Evolutionary conservation across 2,797 vertebrate genomes (phyloP).

Genomic region (Enteromius mattozi): DNA sequence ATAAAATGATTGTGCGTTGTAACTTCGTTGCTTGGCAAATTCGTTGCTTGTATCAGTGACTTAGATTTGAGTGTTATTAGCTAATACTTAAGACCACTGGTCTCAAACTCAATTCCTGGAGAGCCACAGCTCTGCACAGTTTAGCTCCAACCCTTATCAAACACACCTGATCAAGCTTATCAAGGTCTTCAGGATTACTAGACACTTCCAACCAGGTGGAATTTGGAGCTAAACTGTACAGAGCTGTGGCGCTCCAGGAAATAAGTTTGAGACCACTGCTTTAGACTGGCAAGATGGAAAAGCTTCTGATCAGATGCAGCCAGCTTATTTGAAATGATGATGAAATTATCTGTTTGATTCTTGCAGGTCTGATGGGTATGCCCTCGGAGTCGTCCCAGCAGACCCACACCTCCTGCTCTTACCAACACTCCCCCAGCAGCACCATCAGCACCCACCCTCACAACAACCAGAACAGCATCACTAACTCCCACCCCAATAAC

Average conservation of each 20-base stretch:
- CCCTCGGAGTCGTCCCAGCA: conserved; percentile 88
- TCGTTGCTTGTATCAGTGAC: not conserved
- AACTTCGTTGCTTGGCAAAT: too few species aligned
- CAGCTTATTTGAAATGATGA: not conserved
- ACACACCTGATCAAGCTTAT: too few species aligned
- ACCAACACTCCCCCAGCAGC: conserved; percentile 90
- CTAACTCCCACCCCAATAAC: conserved; percentile 86
- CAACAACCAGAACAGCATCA: conserved; percentile 84
- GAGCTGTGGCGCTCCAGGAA: too few species aligned
- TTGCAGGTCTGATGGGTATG: conserved; percentile 87
- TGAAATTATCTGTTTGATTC: conserved; percentile 40
- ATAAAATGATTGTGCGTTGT: not conserved
- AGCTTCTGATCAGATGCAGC: not conserved
- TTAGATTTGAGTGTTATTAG: not conserved
- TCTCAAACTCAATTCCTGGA: too few species aligned
- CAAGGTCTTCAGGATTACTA: too few species aligned
- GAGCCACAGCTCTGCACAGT: too few species aligned
- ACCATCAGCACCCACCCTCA: conserved; percentile 84
- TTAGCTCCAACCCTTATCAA: too few species aligned
- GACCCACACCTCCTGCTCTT: conserved; percentile 91
- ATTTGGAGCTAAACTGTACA: too few species aligned
- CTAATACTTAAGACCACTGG: too few species aligned
- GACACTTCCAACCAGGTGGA: too few species aligned
- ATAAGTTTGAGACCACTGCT: too few species aligned
- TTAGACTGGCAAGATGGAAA: not conserved